phyloP scores from a whole-genome alignment of 2,888 invertebrate species.

The Caenorhabditis macrosperma region DNA sequence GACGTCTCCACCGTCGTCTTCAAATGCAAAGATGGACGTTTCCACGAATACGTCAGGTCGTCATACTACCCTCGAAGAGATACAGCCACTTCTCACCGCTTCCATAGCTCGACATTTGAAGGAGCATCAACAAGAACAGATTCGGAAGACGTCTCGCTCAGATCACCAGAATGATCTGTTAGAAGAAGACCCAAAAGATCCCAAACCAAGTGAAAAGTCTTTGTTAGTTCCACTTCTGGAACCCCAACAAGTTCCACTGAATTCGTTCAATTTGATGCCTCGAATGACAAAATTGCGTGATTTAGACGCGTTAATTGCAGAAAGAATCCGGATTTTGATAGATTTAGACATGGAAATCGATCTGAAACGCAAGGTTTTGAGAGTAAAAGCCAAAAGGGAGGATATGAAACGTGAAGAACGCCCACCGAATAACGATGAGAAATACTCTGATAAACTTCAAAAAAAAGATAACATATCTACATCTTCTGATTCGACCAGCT shows the following conservation, averaged over 20 bases:
- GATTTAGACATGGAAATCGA: conserved; percentile 32
- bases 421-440: no score
- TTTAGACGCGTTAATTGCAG: conserved; percentile 34
- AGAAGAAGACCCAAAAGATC: conserved; percentile 7
- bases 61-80: neutral
- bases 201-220: neutral
- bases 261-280: conserved; percentile 33
- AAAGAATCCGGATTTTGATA: conserved; percentile 14
- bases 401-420: no score
- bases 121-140: neutral
- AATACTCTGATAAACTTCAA: no score
- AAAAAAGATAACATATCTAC: no score
- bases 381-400: conserved; percentile 6
- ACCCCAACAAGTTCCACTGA: neutral
- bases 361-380: conserved; percentile 12
- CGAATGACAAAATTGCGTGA: conserved; percentile 32
- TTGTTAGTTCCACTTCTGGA: neutral
- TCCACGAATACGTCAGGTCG: conserved; percentile 11
- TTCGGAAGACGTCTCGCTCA: neutral
- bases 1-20: neutral
- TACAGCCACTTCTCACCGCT: conserved; percentile 6
- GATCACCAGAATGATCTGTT: no score
- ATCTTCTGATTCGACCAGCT: no score
- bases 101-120: conserved; percentile 22
- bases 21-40: neutral